Evolutionary conservation across 2,113 vertebrate species (phyloP).

Genomic region (Anolis sagrei): DNA sequence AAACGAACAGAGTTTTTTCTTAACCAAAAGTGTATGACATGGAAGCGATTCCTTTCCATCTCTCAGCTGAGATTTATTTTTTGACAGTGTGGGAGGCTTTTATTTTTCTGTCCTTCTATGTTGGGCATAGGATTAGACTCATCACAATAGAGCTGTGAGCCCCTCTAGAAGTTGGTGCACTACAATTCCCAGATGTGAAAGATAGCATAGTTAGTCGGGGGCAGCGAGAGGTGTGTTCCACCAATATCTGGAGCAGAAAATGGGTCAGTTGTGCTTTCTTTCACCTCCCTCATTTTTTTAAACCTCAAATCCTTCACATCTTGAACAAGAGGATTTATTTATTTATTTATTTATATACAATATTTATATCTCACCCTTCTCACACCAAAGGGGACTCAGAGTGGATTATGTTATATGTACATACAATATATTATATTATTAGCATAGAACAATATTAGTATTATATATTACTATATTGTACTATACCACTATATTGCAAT

Average conservation of each 20-base stretch:
- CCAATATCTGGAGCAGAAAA: neutral
- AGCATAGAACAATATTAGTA: too few species aligned
- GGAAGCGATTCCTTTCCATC: conserved; percentile 28
- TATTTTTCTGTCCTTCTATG: neutral
- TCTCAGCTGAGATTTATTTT: conserved; percentile 1
- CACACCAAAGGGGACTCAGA: too few species aligned
- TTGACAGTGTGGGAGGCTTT: neutral
- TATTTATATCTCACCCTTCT: too few species aligned
- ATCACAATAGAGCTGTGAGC: neutral
- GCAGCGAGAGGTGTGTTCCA: neutral
- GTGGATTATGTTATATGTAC: too few species aligned
- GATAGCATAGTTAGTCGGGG: too few species aligned
- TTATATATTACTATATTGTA: too few species aligned
- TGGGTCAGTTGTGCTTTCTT: neutral
- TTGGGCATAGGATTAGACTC: neutral
- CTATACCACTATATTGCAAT: too few species aligned
- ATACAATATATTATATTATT: too few species aligned
- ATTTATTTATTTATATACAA: too few species aligned
- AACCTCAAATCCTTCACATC: neutral
- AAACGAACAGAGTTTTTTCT: conserved; percentile 29
- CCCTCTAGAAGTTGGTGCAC: neutral
- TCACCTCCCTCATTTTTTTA: neutral
- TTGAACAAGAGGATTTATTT: neutral
- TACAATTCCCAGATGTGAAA: neutral
- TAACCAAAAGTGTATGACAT: conserved; percentile 2